These are phyloP conservation scores for Pomacea canaliculata DNA, from an alignment of 2,888 invertebrate species.

Conservation along the genomic window DNA sequence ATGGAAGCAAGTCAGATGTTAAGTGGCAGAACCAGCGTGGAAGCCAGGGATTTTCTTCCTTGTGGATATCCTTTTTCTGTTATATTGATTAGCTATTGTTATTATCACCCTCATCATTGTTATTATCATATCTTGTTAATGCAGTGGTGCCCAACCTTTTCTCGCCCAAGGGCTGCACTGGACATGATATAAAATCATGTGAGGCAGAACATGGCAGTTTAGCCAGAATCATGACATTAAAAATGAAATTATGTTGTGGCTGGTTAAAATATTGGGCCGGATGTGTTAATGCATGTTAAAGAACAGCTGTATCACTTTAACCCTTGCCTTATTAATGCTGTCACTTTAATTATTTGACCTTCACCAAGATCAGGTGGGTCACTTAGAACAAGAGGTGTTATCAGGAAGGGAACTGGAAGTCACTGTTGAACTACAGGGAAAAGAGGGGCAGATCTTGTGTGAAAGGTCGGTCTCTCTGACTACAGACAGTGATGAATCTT, in stretches of 20 bases:
- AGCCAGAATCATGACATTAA: no score
- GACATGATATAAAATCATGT: no score
- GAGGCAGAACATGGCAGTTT: no score
- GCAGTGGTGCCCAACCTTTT: no score
- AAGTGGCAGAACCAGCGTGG: slow-evolving; percentile 33
- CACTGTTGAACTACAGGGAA: not conserved
- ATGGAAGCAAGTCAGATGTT: slow-evolving; percentile 23
- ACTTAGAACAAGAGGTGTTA: slow-evolving; percentile 7
- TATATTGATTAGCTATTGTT: not conserved
- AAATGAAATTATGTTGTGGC: no score
- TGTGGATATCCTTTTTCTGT: slow-evolving; percentile 51
- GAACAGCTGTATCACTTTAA: no score
- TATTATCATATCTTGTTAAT: not conserved
- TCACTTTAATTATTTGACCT: no score
- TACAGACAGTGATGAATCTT: slow-evolving; percentile 7
- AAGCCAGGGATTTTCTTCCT: slow-evolving; percentile 27
- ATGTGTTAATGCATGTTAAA: no score
- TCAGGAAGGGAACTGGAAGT: not conserved
- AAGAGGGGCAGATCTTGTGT: not conserved
- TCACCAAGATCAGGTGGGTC: not conserved
- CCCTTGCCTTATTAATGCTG: no score
- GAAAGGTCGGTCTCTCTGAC: slow-evolving; percentile 2
- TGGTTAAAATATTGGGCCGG: no score
- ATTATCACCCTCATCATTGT: not conserved
- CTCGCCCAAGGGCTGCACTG: no score